Percentiles rank a stretch among this genome's conserved stretches.
phyloP scores from a whole-genome alignment of 2,888 invertebrate species.

The Aethes cnicana region DNA sequence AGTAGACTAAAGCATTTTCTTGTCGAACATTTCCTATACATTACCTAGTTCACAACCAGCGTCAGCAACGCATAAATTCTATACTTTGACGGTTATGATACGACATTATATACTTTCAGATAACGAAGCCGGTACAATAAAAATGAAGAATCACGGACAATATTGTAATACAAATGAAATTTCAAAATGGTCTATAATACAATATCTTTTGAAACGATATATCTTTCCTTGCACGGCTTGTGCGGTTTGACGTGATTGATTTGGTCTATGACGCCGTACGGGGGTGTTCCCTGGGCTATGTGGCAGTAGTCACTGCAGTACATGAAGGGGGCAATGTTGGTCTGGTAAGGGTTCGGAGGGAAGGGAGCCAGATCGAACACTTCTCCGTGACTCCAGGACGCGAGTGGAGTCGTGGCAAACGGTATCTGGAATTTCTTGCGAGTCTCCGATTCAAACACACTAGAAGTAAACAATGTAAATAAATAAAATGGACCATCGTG shows the following conservation, averaged over 20 bases:
- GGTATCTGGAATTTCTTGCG: constrained; percentile 64
- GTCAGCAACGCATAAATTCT: no score
- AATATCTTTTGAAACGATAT: constrained; percentile 59
- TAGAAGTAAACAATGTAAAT: constrained; percentile 38
- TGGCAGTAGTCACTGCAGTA: constrained; percentile 77
- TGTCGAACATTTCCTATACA: no score
- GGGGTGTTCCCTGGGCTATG: constrained; percentile 64
- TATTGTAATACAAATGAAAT: constrained; percentile 4
- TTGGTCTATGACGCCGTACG: constrained; percentile 66
- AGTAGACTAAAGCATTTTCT: no score
- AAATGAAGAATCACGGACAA: not conserved
- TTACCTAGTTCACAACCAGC: no score
- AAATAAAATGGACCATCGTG: not conserved
- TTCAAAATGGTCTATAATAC: constrained; percentile 12
- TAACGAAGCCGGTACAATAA: not conserved
- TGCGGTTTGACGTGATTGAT: constrained; percentile 50
- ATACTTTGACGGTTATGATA: no score
- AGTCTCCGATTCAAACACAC: constrained; percentile 68
- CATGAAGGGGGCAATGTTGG: constrained; percentile 74
- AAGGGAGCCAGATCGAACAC: constrained; percentile 62
- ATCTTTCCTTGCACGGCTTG: constrained; percentile 47
- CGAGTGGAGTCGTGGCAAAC: constrained; percentile 53
- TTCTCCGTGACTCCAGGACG: constrained; percentile 66
- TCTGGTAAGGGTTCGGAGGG: constrained; percentile 71
- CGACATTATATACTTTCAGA: no score